Percentiles rank a stretch among this genome's conserved stretches.
phyloP scores from a whole-genome alignment of 2,113 vertebrate genomes.

The Leptodactylus fuscus region DNA sequence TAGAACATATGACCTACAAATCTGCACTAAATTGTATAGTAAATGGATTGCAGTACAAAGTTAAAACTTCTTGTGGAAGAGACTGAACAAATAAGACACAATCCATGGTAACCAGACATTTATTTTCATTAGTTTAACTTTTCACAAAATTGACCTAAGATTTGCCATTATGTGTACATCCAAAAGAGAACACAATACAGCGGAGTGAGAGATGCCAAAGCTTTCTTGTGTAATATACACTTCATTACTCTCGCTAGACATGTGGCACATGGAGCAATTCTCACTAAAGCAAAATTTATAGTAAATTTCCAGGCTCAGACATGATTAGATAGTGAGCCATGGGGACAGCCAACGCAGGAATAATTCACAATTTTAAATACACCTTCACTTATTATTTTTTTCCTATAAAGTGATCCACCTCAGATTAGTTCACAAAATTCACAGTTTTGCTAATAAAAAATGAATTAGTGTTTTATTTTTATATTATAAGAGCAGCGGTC shows the following conservation, averaged over 20 bases:
- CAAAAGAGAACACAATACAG: conserved; percentile 4
- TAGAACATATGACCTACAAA: too few species aligned
- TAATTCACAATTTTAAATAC: not conserved
- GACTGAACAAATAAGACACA: not conserved
- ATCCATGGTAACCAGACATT: conserved; percentile 12
- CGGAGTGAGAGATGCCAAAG: not conserved
- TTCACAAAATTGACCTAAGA: not conserved
- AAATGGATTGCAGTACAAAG: too few species aligned
- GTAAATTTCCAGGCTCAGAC: not conserved
- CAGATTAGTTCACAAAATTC: too few species aligned
- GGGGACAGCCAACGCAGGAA: not conserved
- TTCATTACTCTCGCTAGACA: conserved; percentile 38
- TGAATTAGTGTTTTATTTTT: too few species aligned
- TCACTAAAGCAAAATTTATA: conserved; percentile 8
- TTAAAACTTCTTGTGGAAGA: not conserved
- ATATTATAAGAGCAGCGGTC: too few species aligned
- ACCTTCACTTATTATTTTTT: not conserved
- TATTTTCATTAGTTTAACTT: not conserved
- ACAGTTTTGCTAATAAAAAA: not conserved
- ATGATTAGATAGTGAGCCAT: not conserved
- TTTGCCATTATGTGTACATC: conserved; percentile 37
- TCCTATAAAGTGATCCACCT: not conserved
- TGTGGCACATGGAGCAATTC: not conserved
- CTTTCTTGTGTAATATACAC: not conserved
- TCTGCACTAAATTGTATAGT: too few species aligned